Conservation (phyloP, 1,140 invertebrate species). For the Anoplophora glabripennis region DNA sequence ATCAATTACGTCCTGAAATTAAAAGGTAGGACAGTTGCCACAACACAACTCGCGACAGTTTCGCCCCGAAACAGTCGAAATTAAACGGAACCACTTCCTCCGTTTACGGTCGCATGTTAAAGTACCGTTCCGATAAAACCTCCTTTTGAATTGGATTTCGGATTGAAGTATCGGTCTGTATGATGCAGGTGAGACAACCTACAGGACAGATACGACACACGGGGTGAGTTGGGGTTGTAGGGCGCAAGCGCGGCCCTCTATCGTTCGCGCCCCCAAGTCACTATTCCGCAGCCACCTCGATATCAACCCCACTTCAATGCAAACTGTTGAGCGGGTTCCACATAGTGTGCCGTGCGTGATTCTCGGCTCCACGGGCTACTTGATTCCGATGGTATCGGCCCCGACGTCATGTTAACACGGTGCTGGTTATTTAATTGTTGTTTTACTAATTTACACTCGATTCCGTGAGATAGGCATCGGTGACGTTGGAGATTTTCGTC, state of each 20-base stretch:
- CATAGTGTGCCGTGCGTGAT: constrained; percentile 9
- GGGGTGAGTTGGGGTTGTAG: constrained; percentile 28
- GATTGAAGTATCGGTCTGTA: constrained; percentile 15
- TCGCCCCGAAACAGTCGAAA: not conserved
- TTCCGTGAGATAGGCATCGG: constrained; percentile 21
- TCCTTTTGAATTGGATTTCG: constrained; percentile 10
- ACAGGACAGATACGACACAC: not conserved
- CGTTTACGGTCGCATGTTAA: constrained; percentile 12
- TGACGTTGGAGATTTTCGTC: constrained; percentile 9
- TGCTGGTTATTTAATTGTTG: constrained; percentile 34
- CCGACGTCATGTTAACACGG: constrained; percentile 35
- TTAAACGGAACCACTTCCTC: constrained; percentile 10
- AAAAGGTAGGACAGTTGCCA: too few relatives aligned
- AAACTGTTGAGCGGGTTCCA: constrained; percentile 37
- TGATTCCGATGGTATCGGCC: constrained; percentile 1
- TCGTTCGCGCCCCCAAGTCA: constrained; percentile 40
- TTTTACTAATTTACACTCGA: constrained; percentile 20
- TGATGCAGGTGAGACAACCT: constrained; percentile 24
- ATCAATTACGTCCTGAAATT: too few relatives aligned
- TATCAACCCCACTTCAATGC: constrained; percentile 44
- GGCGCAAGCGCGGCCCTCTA: constrained; percentile 40
- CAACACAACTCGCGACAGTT: too few relatives aligned
- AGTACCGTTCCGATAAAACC: constrained; percentile 16
- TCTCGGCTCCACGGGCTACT: not conserved
- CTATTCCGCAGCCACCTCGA: constrained; percentile 29